Evolutionary conservation across 1,140 invertebrate genomes (phyloP).

Genomic region (Asbolus verrucosus): DNA sequence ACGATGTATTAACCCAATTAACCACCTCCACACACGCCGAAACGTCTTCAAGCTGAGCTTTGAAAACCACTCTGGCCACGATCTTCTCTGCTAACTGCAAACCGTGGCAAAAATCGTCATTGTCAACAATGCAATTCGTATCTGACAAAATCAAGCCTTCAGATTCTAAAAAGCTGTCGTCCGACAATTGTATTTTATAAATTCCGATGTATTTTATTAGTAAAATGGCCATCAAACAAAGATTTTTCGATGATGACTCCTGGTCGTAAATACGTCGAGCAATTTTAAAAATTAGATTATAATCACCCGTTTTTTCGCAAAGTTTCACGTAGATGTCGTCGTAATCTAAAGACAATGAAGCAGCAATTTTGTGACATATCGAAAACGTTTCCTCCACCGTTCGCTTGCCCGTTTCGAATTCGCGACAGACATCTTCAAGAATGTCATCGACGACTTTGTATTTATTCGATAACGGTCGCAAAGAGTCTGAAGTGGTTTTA

Average conservation of each 20-base stretch:
- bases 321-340: conserved; percentile 43
- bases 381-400: not conserved
- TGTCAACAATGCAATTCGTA: not conserved
- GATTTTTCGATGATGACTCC: conserved; percentile 7
- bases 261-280: conserved; percentile 33
- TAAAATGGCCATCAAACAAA: conserved; percentile 46
- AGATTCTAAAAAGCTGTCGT: conserved; percentile 2
- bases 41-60: conserved; percentile 39
- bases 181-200: not conserved
- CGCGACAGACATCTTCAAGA: conserved; percentile 4
- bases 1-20: conserved; percentile 45
- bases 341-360: conserved; percentile 17
- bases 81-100: conserved; percentile 50
- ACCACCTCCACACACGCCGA: conserved; percentile 49
- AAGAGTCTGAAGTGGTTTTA: not conserved
- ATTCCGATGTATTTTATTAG: conserved; percentile 40
- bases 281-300: conserved; percentile 38
- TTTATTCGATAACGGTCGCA: no score
- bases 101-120: conserved; percentile 10
- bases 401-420: not conserved
- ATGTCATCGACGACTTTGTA: conserved; percentile 37
- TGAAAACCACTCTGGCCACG: conserved; percentile 50
- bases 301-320: conserved; percentile 41
- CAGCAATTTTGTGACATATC: not conserved
- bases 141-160: not conserved